phyloP scores from a whole-genome alignment of 2,888 invertebrate species.

The Margaritifera margaritifera region DNA sequence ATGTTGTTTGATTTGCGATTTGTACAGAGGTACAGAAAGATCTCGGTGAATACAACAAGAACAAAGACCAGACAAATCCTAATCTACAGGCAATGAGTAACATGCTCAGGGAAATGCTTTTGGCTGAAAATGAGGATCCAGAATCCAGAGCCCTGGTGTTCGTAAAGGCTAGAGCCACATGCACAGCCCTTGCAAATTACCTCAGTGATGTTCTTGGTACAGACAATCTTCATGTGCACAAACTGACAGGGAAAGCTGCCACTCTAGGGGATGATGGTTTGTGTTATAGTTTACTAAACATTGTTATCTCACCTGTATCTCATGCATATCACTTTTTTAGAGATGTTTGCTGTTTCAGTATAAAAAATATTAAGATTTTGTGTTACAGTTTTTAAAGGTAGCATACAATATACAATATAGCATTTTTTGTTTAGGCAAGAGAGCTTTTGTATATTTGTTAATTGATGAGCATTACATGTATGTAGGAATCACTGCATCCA shows the following conservation, averaged over 20 bases:
- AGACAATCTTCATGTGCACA: slow-evolving; percentile 8
- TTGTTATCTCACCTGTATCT: neutral
- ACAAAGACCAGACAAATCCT: slow-evolving; percentile 33
- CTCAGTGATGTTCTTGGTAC: slow-evolving; percentile 24
- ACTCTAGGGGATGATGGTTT: slow-evolving; percentile 32
- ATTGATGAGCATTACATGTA: too few relatives aligned
- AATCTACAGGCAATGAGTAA: slow-evolving; percentile 40
- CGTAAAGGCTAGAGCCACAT: slow-evolving; percentile 52
- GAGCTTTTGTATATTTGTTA: too few relatives aligned
- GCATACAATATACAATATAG: too few relatives aligned
- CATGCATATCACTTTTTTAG: too few relatives aligned
- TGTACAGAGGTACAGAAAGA: slow-evolving; percentile 32
- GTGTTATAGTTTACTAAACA: neutral
- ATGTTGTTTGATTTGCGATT: neutral
- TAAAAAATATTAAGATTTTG: too few relatives aligned
- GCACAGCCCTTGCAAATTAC: slow-evolving; percentile 41
- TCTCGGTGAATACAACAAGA: slow-evolving; percentile 12
- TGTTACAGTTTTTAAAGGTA: too few relatives aligned
- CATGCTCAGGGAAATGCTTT: slow-evolving; percentile 28
- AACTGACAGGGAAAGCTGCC: slow-evolving; percentile 28
- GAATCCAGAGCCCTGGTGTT: slow-evolving; percentile 50
- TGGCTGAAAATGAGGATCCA: slow-evolving; percentile 18
- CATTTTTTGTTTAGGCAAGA: too few relatives aligned
- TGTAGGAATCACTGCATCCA: too few relatives aligned
- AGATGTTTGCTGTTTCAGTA: neutral